Percentiles rank a stretch among this genome's conserved stretches.
phyloP scores from a whole-genome alignment of 1,140 invertebrate genomes.

The Aphaenogaster rudis region DNA sequence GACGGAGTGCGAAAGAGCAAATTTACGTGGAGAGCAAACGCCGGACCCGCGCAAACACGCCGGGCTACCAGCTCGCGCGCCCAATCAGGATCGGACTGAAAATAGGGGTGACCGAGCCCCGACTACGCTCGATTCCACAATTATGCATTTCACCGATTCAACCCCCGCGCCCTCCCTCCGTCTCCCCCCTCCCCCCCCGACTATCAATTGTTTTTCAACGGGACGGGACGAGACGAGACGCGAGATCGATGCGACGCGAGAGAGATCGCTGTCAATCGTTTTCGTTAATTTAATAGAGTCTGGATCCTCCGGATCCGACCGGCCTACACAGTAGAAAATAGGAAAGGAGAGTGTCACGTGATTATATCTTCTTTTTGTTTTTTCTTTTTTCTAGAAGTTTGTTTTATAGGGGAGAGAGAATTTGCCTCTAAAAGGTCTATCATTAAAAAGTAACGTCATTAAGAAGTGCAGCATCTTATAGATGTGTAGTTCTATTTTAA shows the following conservation, averaged over 20 bases:
- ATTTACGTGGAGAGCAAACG: constrained; percentile 50
- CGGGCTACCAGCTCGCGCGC: constrained; percentile 45
- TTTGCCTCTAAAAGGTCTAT: background rate
- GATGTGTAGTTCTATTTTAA: background rate
- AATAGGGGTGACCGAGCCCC: constrained; percentile 43
- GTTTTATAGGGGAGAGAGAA: background rate
- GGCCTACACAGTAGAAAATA: background rate
- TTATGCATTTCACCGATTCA: constrained; percentile 59
- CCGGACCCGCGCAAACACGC: constrained; percentile 44
- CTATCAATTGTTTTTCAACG: constrained; percentile 35
- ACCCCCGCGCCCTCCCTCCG: background rate
- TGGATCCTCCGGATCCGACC: background rate
- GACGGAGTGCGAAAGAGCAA: constrained; percentile 27
- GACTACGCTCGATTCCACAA: constrained; percentile 65
- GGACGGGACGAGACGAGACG: background rate
- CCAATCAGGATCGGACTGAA: constrained; percentile 57
- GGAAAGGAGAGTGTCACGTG: background rate
- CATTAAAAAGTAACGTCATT: background rate
- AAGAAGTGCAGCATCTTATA: background rate
- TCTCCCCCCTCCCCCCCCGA: no score
- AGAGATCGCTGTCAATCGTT: constrained; percentile 15
- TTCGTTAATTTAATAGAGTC: constrained; percentile 15
- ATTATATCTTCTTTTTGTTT: background rate
- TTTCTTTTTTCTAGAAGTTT: background rate
- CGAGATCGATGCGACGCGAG: constrained; percentile 4